Evolutionary conservation across 2,888 invertebrate species (phyloP).

Genomic region (Cosmia trapezina): DNA sequence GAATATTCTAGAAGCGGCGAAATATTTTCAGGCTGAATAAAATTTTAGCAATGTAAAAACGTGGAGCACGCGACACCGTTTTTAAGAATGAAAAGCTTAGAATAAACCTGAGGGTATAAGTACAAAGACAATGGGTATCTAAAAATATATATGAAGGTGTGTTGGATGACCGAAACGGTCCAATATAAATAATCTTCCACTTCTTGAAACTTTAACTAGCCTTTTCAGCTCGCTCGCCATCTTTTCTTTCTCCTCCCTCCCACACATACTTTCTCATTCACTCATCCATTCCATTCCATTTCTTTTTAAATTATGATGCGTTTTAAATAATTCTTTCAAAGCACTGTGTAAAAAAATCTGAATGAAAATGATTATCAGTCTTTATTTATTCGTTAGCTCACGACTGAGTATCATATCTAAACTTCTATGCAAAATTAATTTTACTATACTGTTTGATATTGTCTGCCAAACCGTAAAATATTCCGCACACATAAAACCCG

Average conservation of each 20-base stretch:
- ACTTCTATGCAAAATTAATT: neutral
- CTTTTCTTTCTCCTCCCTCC: no score
- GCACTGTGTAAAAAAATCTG: neutral
- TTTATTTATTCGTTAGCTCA: neutral
- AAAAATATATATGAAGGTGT: neutral
- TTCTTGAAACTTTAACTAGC: no score
- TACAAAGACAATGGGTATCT: neutral
- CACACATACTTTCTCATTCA: no score
- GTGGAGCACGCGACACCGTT: neutral
- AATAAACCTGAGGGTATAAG: neutral
- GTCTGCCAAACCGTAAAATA: slow-evolving; percentile 4
- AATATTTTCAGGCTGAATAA: slow-evolving; percentile 30
- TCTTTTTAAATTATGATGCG: no score
- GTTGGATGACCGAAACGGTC: no score
- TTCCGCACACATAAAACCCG: slow-evolving; percentile 8
- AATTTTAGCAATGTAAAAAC: neutral
- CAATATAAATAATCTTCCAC: no score
- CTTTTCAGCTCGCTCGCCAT: no score
- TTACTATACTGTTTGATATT: neutral
- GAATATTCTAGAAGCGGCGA: slow-evolving; percentile 29
- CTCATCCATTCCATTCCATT: no score
- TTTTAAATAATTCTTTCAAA: neutral
- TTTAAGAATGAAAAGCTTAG: neutral
- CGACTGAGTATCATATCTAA: neutral
- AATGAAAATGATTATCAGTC: neutral